Base-by-base conservation (phyloP, 2,113 vertebrate species). In the Smithornis capensis region DNA sequence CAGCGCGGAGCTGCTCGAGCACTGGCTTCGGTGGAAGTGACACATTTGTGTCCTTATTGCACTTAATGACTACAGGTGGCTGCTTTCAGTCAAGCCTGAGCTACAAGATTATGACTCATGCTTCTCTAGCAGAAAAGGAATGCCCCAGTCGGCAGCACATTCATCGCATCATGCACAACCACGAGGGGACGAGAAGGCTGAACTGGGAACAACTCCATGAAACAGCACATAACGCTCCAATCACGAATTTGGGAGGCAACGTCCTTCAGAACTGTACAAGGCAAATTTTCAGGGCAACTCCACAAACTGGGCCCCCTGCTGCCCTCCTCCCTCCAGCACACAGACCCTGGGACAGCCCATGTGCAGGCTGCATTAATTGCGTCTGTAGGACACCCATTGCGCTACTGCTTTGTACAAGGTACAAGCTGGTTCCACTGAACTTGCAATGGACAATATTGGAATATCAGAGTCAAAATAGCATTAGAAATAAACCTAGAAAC, bases 81-180 rank as follows among this genome's bases (percentile, higher is more conserved):
- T 83, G 89, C 52, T 73, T 73, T 82, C 57, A 89, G 86, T 63
- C 88, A 87, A 95, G 57, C 85, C 90, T 94, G 92, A 91, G 25
- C 71, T 38, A 70, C 45, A 84, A 53, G 87, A 47, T 47, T 44
- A 56, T 1, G 77, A 81, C 24, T 95, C 86, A 64, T 37, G 83
- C 76, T 62, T 79, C 88, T 62, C 17, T 38, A 75, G 78, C 60
- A 68, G 74, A 49, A 94, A 70, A 44, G 89, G 86, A 44, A 92
- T 7, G 56, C 42, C 67, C 69, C 62, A 21, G 37, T 24, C 13
- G 12, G 77, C 93, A 68, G 56, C 79, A 65, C 24, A 4, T 31
- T 62, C 10, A 10, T 33, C 10, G 3, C 60, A 40, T 55, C 97
- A 92, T 87, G 96, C 95, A 63, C n/a, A 89, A 27, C 29, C 12